Evolutionary conservation across 2,888 invertebrate species (phyloP).

Genomic region (Tortrix viridana): DNA sequence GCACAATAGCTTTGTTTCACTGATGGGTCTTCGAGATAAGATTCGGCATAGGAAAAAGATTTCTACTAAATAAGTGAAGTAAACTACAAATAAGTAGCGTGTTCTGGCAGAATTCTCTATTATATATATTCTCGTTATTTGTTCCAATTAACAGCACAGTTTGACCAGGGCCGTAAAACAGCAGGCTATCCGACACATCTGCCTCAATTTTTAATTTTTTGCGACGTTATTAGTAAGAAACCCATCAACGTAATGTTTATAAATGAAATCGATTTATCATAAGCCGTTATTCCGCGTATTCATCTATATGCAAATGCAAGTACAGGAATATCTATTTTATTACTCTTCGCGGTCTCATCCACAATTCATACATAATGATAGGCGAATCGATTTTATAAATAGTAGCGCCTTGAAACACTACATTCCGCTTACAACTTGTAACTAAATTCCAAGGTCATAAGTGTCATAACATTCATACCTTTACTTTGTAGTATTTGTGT

Average conservation of each 20-base stretch:
- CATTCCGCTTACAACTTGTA: background rate
- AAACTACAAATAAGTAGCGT: too few species aligned
- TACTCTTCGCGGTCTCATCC: conserved; percentile 16
- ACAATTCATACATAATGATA: conserved; percentile 14
- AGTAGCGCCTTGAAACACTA: background rate
- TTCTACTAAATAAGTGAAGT: too few species aligned
- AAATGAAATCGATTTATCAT: conserved; percentile 1
- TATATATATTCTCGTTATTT: conserved; percentile 9
- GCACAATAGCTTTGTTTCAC: too few species aligned
- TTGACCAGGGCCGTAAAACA: conserved; percentile 3
- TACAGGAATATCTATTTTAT: conserved; percentile 21
- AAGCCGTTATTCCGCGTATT: conserved; percentile 20
- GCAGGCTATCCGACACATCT: background rate
- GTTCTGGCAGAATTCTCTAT: too few species aligned
- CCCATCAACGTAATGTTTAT: background rate
- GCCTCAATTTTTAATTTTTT: background rate
- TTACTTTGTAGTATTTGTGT: too few species aligned
- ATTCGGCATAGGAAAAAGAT: too few species aligned
- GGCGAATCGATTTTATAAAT: conserved; percentile 25
- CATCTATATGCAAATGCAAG: conserved; percentile 30
- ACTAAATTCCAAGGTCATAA: background rate
- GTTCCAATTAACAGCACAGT: conserved; percentile 7
- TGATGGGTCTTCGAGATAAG: too few species aligned
- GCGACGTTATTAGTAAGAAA: background rate
- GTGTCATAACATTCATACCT: too few species aligned